Base-by-base conservation (phyloP, 1,140 invertebrate genomes). In the Geopemphigus sp. region DNA sequence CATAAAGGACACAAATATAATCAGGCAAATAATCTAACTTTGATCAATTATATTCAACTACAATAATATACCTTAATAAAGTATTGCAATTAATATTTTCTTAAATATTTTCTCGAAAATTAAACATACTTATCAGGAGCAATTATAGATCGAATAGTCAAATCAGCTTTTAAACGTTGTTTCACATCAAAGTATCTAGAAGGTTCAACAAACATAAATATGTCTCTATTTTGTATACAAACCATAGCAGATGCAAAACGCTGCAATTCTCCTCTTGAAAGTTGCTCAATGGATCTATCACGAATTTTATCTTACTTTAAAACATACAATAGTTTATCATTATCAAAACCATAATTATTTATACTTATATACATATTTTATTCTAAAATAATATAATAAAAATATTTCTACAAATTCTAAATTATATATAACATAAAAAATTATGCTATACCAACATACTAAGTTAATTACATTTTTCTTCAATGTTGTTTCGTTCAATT, bases 161-260 rank as follows among this genome's bases (percentile, higher is more conserved):
- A 86, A 81, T 98, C 98, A 88, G 96, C 96, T 85, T 98, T 98
- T 19, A 99, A 88, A 87, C 98, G 91, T 87, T 99, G 98, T 85
- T 98, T 98, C 0, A 99, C 98, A 88, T 99, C 98, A 83, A 99
- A 87, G 88, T 99, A 99, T 80, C 94, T 96, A 39, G 97, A 99
- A 0, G 98, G 98, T 84, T 99, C 98, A 86, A 99, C 98, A 88
- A 99, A 99, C 97, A 99, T 99, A 87, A 98, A 99, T 83, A 99
- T 98, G 84, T 99, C 96, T 81, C 96, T 97, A 85, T 95, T 90
- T 85, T 99, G 97, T 85, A 99, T 97, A 87, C 97, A 99, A 50
- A 98, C 97, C 91, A 99, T 98, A 24, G 97, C 97, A 87, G 93
- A 95, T 56, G 98, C 97, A 88, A 99, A 99, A 82, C 98, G 89